phyloP scores from a whole-genome alignment of 2,797 vertebrate species.

The Gadopsis marmoratus region DNA sequence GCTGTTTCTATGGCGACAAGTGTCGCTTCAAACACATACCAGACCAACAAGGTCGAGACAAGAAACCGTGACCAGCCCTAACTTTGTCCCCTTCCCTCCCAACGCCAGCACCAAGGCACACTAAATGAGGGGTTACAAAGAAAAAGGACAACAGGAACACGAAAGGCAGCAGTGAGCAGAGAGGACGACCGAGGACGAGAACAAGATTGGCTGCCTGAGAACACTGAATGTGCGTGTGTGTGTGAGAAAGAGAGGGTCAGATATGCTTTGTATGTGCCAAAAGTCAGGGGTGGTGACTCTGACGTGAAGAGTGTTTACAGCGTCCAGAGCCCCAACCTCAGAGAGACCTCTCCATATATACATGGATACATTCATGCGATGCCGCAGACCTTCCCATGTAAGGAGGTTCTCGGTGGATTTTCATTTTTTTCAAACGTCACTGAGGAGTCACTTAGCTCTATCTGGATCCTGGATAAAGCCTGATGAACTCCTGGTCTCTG shows the following conservation, averaged over 20 bases:
- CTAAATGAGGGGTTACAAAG: not conserved
- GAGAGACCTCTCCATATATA: not conserved
- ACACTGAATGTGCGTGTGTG: slow-evolving; percentile 8
- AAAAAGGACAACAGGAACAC: not conserved
- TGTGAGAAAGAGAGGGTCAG: not conserved
- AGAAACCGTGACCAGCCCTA: slow-evolving; percentile 41
- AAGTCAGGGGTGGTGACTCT: not conserved
- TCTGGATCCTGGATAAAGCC: not conserved
- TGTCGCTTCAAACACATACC: slow-evolving; percentile 66
- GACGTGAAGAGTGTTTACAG: not conserved
- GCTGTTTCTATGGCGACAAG: slow-evolving; percentile 58
- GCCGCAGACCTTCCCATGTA: not conserved
- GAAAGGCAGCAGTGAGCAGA: not conserved
- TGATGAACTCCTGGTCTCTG: not conserved
- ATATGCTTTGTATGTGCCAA: not conserved
- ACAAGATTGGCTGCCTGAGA: not conserved
- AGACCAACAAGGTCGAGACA: slow-evolving; percentile 52
- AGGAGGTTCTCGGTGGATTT: not conserved
- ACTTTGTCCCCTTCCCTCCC: not conserved
- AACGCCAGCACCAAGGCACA: not conserved
- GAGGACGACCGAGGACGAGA: not conserved
- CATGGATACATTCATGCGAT: not conserved
- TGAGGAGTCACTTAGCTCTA: not conserved
- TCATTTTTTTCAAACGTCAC: not conserved
- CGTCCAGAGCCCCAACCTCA: not conserved